Evolutionary conservation across 1,140 invertebrate species (phyloP), one percentile per base, ranked within the genome.

Genomic region (Ruditapes philippinarum): DNA sequence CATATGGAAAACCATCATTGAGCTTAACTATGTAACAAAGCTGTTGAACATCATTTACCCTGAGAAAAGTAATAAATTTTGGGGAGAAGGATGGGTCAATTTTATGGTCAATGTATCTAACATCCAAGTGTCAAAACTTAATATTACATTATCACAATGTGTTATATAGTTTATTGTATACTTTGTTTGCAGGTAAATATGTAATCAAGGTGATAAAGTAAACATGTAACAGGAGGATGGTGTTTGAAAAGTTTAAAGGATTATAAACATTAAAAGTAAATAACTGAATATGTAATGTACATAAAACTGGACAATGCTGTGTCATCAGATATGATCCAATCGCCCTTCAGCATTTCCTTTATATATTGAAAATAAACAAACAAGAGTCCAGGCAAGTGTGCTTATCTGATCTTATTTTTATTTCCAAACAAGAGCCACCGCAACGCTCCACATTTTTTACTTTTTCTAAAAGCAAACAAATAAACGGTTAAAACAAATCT

Each of bases 261-360:
- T 62, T 62, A 62, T 28, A 62, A 28, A 62, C 57, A 62, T 62
- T 28, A 62, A 62, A 62, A 62, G 25, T 62, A 62, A 62, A 62
- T 62, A 62, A 62, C 19, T 28, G 25, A 28, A 62, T 28, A 62
- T 54, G 28, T 62, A 62, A 62, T 54, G 57, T 28, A 19, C 19
- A 62, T 62, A 28, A 62, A 62, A 28, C 19, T 7, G 28, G 57
- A 62, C 57, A 62, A 28, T 1, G 57, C n/a, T n/a, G 57, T 62
- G 25, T 28, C 3, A 57, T n/a, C 3, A 28, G 57, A 45, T 45
- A 14, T 45, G 42, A 45, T 45, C 14, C 14, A 45, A 5, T 7
- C 42, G 14, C 42, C 42, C 42, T 45, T 5, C 42, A 45, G 42
- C 42, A 45, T 45, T 45, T 45, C 42, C 5, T 45, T n/a, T n/a